Base-by-base conservation (phyloP, 2,113 vertebrate genomes). In the Maccullochella peelii region DNA sequence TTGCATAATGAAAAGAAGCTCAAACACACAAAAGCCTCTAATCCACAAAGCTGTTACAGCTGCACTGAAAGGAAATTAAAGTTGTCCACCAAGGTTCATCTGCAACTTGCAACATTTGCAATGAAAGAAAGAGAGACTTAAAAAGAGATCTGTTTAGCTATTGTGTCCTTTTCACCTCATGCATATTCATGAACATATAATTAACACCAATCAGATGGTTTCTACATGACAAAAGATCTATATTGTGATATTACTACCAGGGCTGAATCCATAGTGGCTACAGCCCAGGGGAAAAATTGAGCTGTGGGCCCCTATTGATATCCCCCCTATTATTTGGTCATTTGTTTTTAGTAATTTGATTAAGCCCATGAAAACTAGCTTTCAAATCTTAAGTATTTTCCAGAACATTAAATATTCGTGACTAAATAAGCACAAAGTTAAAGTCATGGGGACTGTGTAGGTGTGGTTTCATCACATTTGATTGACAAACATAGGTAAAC, bases 1-100 rank as follows among this genome's bases (percentile, higher is more conserved):
- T 69, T 84, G 54, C 70, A 75, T 76, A 88, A 79, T 80, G 49
- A 88, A 44, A 42, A 23, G 5, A 57, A 71, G 33, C 25, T 70
- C 38, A 58, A 62, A 38, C 52, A 30, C 73, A 49, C 25, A 44
- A 38, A 74, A 33, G 36, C 80, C 6, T 50, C 42, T 80, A 76
- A 73, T 72, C 70, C 55, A 75, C 27, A 18, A 59, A 66, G 58
- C 77, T 72, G 21, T 68, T 23, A 18, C 40, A 33, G 58, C 30
- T 18, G 33, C 61, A 52, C 54, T 70, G 59, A 18, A 18, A 83
- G 62, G 23, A 75, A 79, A 82, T 58, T 40, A 71, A 73, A 62
- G 54, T 77, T 67, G 33, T 70, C 47, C 9, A 30, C 1, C 23
- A 69, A 0, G 23, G 23, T 25, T n/a, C 20, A 42, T 30, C 6